Base-by-base conservation (phyloP, 2,888 invertebrate species). In the Aphodius sticticus region DNA sequence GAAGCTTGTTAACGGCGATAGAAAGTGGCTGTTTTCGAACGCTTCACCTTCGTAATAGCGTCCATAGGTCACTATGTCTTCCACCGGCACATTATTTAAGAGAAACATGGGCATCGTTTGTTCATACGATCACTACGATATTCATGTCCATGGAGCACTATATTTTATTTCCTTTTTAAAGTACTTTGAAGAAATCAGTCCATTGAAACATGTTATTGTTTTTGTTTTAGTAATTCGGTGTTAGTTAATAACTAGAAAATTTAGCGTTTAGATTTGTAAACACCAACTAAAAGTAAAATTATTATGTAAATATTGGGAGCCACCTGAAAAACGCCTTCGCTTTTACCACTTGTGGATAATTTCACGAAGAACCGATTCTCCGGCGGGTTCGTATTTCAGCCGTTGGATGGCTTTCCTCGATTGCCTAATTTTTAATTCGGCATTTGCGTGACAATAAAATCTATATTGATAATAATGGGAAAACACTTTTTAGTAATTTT, bases 21-120 rank as follows among this genome's bases (percentile, higher is more conserved):
- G 80, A 69, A 84, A 82, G 75, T 84, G 83, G 71, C 76, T 81
- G 26, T 83, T 84, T 80, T 84, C 84, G 69, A 83, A 81, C 71
- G 81, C 82, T 81, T 83, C 83, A 70, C 74, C 79, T 76, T 82
- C 78, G 78, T 77, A 81, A 36, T 81, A 81, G 14, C 78, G 77
- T 69, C 80, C 82, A 75, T 82, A 81, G 35, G 82, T 77, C 69
- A 80, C 77, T 37, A 78, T 77, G 70, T 82, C 83, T 76, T 81
- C 83, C 77, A 82, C 82, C 78, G 82, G 80, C 76, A 82, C 78
- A 72, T 82, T 82, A 76, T 84, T 84, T 81, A 84, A 80, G 78
- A 84, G 82, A 77, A 84, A 84, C 84, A 84, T 84, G 71, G 84
- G 84, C 80, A 80, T 78, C 69, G 16, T 79, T 76, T 79, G 76